phyloP scores from a whole-genome alignment of 1,140 invertebrate genomes.

The Heliothis virescens region DNA sequence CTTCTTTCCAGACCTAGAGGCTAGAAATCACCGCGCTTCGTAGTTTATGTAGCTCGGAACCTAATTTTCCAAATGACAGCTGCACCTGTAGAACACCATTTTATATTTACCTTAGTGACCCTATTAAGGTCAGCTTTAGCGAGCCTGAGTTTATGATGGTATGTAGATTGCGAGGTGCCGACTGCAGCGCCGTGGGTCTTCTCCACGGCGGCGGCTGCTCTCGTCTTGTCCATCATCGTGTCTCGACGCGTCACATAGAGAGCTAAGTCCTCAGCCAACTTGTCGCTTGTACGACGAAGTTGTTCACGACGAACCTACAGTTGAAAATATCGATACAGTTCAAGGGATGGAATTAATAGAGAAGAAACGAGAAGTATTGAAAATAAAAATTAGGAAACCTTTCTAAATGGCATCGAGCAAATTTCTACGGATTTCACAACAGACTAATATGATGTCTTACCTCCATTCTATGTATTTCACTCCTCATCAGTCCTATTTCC shows the following conservation, averaged over 20 bases:
- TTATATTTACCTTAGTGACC: slow-evolving; percentile 71
- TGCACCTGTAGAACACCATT: too few species aligned
- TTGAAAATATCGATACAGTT: slow-evolving; percentile 34
- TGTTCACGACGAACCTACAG: slow-evolving; percentile 88
- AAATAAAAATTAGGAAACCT: too few species aligned
- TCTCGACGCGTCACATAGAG: slow-evolving; percentile 91
- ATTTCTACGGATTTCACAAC: too few species aligned
- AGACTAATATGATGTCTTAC: slow-evolving; percentile 59
- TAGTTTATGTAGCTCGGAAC: too few species aligned
- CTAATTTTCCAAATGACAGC: too few species aligned
- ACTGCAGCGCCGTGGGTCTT: slow-evolving; percentile 63
- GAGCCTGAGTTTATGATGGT: slow-evolving; percentile 77
- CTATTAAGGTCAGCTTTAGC: slow-evolving; percentile 73
- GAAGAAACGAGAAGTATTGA: too few species aligned
- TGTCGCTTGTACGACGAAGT: slow-evolving; percentile 90
- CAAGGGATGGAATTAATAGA: too few species aligned
- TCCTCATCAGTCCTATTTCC: slow-evolving; percentile 91
- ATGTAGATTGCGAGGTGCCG: slow-evolving; percentile 72
- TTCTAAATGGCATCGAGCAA: too few species aligned
- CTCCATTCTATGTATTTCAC: slow-evolving; percentile 94
- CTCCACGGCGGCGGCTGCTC: slow-evolving; percentile 73
- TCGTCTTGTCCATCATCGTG: slow-evolving; percentile 74
- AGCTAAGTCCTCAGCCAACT: slow-evolving; percentile 91
- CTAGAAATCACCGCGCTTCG: too few species aligned
- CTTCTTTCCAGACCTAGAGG: too few species aligned